A percentile compares a stretch with the other conserved stretches of the same genome.
These are phyloP conservation scores for Lagocephalus sceleratus DNA, from an alignment of 2,797 vertebrate species.

Conservation along the genomic window DNA sequence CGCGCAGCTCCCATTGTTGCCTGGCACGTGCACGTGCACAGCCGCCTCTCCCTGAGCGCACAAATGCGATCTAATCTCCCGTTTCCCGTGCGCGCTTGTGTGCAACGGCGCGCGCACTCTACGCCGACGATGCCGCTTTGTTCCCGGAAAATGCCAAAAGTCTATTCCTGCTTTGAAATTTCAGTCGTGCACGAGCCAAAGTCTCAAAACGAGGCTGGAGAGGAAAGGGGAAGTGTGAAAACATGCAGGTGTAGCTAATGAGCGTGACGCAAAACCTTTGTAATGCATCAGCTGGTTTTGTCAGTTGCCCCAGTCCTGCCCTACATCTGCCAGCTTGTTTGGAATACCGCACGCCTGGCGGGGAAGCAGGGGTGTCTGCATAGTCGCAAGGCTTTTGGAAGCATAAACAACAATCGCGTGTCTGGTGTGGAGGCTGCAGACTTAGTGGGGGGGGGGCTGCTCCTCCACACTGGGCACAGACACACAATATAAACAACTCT, in stretches of 20 bases:
- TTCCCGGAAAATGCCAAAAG: not conserved
- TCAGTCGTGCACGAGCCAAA: too few relatives aligned
- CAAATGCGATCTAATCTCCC: too few relatives aligned
- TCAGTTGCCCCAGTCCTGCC: conserved; percentile 29
- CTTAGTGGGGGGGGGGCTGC: conserved; percentile 67
- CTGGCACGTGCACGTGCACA: too few relatives aligned
- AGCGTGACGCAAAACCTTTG: conserved; percentile 13
- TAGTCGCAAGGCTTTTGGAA: conserved; percentile 50
- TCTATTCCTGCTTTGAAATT: conserved; percentile 2
- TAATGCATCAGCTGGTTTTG: conserved; percentile 20
- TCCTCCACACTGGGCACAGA: conserved; percentile 58
- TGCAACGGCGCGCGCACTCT: too few relatives aligned
- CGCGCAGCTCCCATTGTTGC: too few relatives aligned
- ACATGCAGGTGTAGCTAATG: conserved; percentile 2
- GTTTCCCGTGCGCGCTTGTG: too few relatives aligned
- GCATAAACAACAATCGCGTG: conserved; percentile 32
- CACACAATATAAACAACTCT: conserved; percentile 57
- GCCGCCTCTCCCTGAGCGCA: not conserved
- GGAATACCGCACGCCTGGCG: conserved; percentile 36
- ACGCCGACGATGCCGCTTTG: not conserved
- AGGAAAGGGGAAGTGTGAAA: too few relatives aligned
- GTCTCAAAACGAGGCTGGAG: too few relatives aligned
- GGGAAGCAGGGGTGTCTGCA: conserved; percentile 54
- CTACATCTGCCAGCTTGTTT: conserved; percentile 59
- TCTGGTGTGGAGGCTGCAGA: conserved; percentile 54